phyloP scores from a whole-genome alignment of 2,797 vertebrate genomes.

The Oreochromis mossambicus region DNA sequence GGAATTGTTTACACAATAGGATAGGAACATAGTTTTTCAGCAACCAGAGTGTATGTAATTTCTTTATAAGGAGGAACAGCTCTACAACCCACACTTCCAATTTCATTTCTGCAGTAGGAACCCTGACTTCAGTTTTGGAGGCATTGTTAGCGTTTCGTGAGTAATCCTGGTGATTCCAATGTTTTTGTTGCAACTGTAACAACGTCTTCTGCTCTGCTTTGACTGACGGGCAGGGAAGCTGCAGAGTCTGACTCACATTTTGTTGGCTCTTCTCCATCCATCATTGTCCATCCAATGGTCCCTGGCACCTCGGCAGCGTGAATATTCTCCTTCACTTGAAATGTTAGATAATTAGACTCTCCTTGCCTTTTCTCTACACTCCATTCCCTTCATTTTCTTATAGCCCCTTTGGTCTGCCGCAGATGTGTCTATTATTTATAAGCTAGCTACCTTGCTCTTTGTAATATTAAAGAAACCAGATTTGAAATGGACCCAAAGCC shows the following conservation, averaged over 20 bases:
- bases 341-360: slow-evolving; percentile 50
- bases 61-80: neutral
- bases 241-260: neutral
- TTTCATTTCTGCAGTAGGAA: neutral
- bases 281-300: slow-evolving; percentile 60
- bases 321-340: slow-evolving; percentile 42
- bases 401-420: neutral
- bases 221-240: neutral
- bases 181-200: neutral
- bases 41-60: neutral
- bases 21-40: neutral
- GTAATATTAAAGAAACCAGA: slow-evolving; percentile 12
- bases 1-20: neutral
- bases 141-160: neutral
- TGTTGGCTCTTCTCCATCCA: slow-evolving; percentile 1
- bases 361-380: slow-evolving; percentile 8
- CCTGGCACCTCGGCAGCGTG: slow-evolving; percentile 44
- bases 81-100: neutral
- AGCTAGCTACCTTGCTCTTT: slow-evolving; percentile 1
- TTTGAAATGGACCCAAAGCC: neutral
- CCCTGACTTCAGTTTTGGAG: neutral
- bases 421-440: slow-evolving; percentile 38
- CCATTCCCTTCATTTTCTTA: slow-evolving; percentile 1
- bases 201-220: neutral
- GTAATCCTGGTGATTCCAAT: neutral